These are phyloP conservation scores for Chymomyza amoena DNA, from an alignment of 2,888 invertebrate species.

Conservation along the genomic window DNA sequence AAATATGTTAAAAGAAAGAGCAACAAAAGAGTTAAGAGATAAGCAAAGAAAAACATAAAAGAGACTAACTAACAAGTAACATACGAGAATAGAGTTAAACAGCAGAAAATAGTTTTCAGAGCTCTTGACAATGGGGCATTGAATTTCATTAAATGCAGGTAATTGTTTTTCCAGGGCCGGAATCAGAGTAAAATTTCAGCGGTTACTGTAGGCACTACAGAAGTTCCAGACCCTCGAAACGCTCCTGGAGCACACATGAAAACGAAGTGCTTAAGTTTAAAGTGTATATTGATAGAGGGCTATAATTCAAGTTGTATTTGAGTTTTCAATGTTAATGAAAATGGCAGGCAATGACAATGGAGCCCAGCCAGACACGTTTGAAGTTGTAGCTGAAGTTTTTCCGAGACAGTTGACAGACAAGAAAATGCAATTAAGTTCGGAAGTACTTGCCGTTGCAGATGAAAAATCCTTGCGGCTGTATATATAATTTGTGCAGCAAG, in stretches of 20 bases:
- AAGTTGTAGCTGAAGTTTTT: conserved; percentile 18
- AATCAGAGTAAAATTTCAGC: too few species aligned
- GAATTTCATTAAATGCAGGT: conserved; percentile 32
- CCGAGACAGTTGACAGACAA: conserved; percentile 28
- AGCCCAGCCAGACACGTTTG: conserved; percentile 8
- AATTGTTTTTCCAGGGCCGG: conserved; percentile 19
- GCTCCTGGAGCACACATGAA: too few species aligned
- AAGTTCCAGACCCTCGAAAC: too few species aligned
- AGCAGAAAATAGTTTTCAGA: conserved; percentile 30
- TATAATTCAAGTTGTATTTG: background rate
- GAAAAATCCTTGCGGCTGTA: conserved; percentile 5
- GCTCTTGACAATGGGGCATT: conserved; percentile 20
- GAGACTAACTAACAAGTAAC: conserved; percentile 5
- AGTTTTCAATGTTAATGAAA: conserved; percentile 4
- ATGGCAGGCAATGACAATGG: background rate
- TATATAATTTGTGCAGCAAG: conserved; percentile 42
- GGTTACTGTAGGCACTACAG: too few species aligned
- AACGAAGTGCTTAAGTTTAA: background rate
- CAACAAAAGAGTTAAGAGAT: background rate
- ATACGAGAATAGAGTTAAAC: conserved; percentile 1
- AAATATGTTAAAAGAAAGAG: background rate
- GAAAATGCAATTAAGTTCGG: conserved; percentile 58
- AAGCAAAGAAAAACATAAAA: conserved; percentile 11
- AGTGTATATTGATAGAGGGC: background rate
- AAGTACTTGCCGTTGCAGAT: conserved; percentile 4